These are phyloP conservation scores for Macroramphosus scolopax DNA, from an alignment of 2,797 vertebrate genomes.

Conservation along the genomic window DNA sequence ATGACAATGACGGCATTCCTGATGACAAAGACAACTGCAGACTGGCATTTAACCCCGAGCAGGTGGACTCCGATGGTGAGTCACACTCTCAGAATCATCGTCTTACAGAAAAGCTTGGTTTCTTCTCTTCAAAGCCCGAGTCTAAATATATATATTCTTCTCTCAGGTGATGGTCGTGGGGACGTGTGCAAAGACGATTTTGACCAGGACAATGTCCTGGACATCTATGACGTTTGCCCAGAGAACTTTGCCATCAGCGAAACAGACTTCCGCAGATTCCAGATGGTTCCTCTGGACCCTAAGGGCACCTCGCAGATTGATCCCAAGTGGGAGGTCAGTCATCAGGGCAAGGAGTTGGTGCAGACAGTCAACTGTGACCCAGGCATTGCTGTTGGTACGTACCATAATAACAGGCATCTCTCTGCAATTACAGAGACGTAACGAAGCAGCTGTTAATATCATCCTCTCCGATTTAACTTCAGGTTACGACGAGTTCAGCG, in stretches of 20 bases:
- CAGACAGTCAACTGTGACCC: slow-evolving; percentile 99
- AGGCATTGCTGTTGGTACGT: slow-evolving; percentile 94
- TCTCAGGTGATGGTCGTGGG: slow-evolving; percentile 90
- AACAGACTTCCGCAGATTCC: slow-evolving; percentile 97
- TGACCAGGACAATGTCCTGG: slow-evolving; percentile 90
- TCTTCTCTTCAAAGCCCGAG: background rate
- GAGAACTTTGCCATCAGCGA: slow-evolving; percentile 96
- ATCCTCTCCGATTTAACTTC: slow-evolving; percentile 14
- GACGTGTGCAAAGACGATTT: slow-evolving; percentile 97
- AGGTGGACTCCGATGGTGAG: slow-evolving; percentile 93
- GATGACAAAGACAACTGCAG: slow-evolving; percentile 97
- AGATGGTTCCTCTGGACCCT: slow-evolving; percentile 98
- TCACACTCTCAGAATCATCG: slow-evolving; percentile 1
- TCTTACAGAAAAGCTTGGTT: background rate
- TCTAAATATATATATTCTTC: slow-evolving; percentile 17
- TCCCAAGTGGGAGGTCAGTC: slow-evolving; percentile 98
- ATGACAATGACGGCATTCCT: slow-evolving; percentile 95
- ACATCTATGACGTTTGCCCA: slow-evolving; percentile 93
- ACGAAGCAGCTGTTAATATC: background rate
- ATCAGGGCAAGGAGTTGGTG: slow-evolving; percentile 97
- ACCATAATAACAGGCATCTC: background rate
- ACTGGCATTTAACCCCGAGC: slow-evolving; percentile 91
- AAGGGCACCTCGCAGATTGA: slow-evolving; percentile 98
- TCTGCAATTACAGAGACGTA: background rate
- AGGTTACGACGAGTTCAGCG: slow-evolving; percentile 98